phyloP scores from a whole-genome alignment of 2,113 vertebrate species.

The Orthonyx spaldingii region DNA sequence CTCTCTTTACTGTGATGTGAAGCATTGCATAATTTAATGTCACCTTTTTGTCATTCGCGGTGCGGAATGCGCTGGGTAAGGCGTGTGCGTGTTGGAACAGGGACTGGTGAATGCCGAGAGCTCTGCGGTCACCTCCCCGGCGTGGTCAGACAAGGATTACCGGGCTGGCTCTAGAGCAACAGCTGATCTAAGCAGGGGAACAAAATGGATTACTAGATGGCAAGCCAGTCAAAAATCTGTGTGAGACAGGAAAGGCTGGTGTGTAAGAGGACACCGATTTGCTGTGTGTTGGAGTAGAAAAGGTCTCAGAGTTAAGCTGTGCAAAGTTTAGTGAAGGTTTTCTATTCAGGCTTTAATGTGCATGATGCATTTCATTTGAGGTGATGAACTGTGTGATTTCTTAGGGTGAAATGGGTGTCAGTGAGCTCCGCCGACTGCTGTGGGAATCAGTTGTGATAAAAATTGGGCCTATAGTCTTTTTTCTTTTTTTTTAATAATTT shows the following conservation, averaged over 20 bases:
- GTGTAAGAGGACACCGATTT: not conserved
- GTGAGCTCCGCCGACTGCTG: not conserved
- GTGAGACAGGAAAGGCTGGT: not conserved
- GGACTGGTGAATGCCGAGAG: not conserved
- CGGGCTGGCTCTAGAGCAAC: not conserved
- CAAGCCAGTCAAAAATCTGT: not conserved
- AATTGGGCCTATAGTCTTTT: not conserved
- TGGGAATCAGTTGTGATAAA: not conserved
- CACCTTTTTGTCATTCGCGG: not conserved
- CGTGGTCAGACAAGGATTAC: not conserved
- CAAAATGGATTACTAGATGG: not conserved
- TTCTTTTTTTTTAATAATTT: not conserved
- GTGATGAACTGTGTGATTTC: not conserved
- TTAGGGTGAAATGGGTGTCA: not conserved
- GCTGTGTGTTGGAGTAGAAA: not conserved
- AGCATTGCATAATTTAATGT: not conserved
- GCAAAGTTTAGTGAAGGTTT: not conserved
- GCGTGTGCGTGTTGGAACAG: not conserved
- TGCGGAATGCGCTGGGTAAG: not conserved
- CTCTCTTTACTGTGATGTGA: fast-evolving
- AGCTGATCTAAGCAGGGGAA: not conserved
- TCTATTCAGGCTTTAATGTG: not conserved
- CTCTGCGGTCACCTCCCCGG: not conserved
- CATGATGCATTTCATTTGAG: not conserved
- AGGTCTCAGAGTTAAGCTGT: not conserved